A percentile compares a stretch with the other conserved stretches of the same genome.
Conservation (phyloP, 2,113 vertebrate species). For the Leuciscus idus region DNA sequence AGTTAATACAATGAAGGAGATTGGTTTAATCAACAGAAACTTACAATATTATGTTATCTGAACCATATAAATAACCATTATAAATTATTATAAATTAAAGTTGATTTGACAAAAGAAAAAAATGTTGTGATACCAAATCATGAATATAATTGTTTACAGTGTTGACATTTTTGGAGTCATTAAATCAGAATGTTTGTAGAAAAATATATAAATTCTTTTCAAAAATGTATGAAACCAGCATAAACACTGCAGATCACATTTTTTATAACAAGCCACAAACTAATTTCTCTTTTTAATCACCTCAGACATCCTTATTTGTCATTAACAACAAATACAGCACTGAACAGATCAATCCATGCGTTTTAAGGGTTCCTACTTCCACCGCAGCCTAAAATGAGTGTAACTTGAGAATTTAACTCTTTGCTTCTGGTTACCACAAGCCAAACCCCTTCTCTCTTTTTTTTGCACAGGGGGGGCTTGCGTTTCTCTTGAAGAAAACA, state of each 20-base stretch:
- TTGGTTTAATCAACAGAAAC: no score
- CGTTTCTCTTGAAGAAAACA: slow-evolving; percentile 65
- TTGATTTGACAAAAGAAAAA: no score
- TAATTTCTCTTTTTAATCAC: background rate
- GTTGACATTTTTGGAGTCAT: background rate
- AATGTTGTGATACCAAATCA: no score
- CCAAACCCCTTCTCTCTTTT: slow-evolving; percentile 42
- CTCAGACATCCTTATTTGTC: background rate
- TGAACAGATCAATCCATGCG: background rate
- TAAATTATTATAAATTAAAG: no score
- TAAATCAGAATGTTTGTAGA: background rate
- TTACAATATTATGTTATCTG: no score
- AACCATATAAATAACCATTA: no score
- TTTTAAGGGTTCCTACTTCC: slow-evolving; percentile 27
- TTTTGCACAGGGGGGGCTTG: slow-evolving; percentile 50
- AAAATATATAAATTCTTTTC: background rate
- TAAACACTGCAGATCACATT: background rate
- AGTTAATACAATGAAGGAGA: no score
- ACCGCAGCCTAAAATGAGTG: slow-evolving; percentile 11
- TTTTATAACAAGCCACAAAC: background rate
- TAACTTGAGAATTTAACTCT: slow-evolving; percentile 40
- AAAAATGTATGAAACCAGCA: background rate
- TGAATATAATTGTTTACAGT: no score
- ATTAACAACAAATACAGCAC: background rate
- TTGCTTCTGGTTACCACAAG: slow-evolving; percentile 33